Base-by-base conservation (phyloP, 2,888 invertebrate species). In the Hanleya hanleyi region DNA sequence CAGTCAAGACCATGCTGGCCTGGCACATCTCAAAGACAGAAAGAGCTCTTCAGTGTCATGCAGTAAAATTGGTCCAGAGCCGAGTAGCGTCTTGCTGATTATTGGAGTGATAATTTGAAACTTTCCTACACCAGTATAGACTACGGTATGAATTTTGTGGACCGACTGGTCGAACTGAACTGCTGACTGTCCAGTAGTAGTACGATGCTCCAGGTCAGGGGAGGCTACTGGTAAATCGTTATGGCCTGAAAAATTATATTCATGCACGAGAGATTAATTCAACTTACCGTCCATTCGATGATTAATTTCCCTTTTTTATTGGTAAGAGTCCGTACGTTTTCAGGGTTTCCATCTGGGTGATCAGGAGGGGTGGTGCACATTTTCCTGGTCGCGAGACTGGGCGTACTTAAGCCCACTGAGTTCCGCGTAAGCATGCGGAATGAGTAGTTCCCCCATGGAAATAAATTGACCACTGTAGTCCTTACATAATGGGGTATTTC, bases 391-490 rank as follows among this genome's bases (percentile, higher is more conserved):
- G 86, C 84, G 32, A 66, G 37, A 75, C 89, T 89, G 4, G 91
- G 90, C 69, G 85, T 85, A 77, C 89, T 89, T 76, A 83, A 79
- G n/a, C 90, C 91, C 33, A 90, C 78, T 71, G 84, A 84, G 78
- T 90, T 91, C 62, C 83, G 78, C 26, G 90, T 88, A 72, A 89
- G 81, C 62, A 91, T 85, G 41, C 91, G 81, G 81, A 91, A 90
- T 18, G 87, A 87, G 80, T 90, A 91, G 49, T 86, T 88, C 22
- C 87, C 87, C 84, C 85, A 90, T 2, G 90, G 89, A 7, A 87
- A 85, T 62, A 87, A 73, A 66, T 83, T 80, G 33, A 87, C 73
- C 57, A 77, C 76, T 32, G 83, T 79, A 5, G 81, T 76, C 41
- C 74, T 74, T 32, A 77, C 74, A 29, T 71, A 50, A 33, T 51